Evolutionary conservation across 2,888 invertebrate species (phyloP).

Genomic region (Tholera decimalis): DNA sequence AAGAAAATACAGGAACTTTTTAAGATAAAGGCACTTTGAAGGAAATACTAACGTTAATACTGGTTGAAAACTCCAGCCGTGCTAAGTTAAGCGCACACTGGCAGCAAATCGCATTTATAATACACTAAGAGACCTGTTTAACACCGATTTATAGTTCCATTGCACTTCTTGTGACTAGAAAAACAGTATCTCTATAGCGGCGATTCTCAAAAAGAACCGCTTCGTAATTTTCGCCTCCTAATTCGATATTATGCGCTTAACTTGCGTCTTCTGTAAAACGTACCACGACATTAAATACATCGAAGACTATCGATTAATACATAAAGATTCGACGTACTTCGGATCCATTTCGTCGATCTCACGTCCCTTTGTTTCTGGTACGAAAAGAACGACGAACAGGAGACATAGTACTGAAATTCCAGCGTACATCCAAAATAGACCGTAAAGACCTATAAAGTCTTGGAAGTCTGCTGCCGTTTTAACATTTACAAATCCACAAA

Average conservation of each 20-base stretch:
- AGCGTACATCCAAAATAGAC: constrained; percentile 97
- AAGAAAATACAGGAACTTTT: constrained; percentile 72
- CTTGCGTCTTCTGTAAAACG: constrained; percentile 45
- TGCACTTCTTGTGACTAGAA: constrained; percentile 62
- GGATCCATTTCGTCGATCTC: constrained; percentile 97
- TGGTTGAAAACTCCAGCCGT: constrained; percentile 57
- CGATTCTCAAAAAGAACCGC: constrained; percentile 16
- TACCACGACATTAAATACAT: constrained; percentile 34
- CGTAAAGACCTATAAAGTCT: constrained; percentile 94
- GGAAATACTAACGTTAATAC: constrained; percentile 70
- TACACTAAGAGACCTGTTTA: constrained; percentile 41
- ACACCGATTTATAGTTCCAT: constrained; percentile 50
- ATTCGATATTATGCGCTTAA: constrained; percentile 51
- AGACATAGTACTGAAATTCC: constrained; percentile 95
- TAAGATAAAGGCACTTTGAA: constrained; percentile 65
- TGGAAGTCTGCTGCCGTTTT: constrained; percentile 96
- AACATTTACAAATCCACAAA: constrained; percentile 96
- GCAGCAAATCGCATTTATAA: constrained; percentile 20
- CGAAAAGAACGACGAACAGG: constrained; percentile 95
- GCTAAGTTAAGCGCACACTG: constrained; percentile 47
- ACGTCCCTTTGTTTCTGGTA: constrained; percentile 97
- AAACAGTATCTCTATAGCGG: constrained; percentile 44
- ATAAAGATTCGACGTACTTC: constrained; percentile 91
- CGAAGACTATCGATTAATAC: constrained; percentile 89
- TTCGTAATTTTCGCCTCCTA: constrained; percentile 23